A percentile compares a stretch with the other conserved stretches of the same genome.
phyloP scores from a whole-genome alignment of 2,113 vertebrate genomes.

The Rhodinocichla rosea region DNA sequence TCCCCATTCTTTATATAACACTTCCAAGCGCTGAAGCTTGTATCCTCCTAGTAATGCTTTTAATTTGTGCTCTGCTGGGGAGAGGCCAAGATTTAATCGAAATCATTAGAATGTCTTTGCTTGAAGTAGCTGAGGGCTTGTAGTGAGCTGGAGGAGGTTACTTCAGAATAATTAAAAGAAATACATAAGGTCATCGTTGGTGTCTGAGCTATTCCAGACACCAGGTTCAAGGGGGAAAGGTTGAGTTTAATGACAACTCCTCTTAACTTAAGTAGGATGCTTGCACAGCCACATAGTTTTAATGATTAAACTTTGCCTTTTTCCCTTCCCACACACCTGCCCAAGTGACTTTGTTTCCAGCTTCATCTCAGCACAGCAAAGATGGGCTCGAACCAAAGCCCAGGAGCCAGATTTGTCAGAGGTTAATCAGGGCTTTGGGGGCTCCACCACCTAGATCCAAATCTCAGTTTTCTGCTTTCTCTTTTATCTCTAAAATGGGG shows the following conservation, averaged over 20 bases:
- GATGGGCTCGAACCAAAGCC: neutral
- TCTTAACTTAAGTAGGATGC: slow-evolving; percentile 64
- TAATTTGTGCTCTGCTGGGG: slow-evolving; percentile 81
- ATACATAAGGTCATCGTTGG: slow-evolving; percentile 65
- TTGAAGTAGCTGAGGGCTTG: slow-evolving; percentile 77
- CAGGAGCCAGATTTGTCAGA: neutral
- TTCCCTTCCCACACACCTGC: slow-evolving; percentile 59
- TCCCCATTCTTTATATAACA: slow-evolving; percentile 75
- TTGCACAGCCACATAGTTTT: slow-evolving; percentile 57
- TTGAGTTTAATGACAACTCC: slow-evolving; percentile 69
- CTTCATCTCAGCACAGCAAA: neutral
- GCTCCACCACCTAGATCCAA: neutral
- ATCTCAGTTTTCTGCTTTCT: neutral
- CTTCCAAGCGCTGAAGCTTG: slow-evolving; percentile 75
- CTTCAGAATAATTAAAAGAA: slow-evolving; percentile 76
- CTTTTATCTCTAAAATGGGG: neutral
- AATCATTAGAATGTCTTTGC: slow-evolving; percentile 83
- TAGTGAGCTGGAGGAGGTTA: slow-evolving; percentile 68
- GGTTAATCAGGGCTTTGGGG: neutral
- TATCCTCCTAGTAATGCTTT: slow-evolving; percentile 80
- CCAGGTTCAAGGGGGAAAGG: slow-evolving; percentile 60
- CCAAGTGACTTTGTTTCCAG: slow-evolving; percentile 11
- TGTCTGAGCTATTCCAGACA: slow-evolving; percentile 69
- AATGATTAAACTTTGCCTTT: slow-evolving; percentile 62
- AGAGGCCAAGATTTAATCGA: slow-evolving; percentile 86